Evolutionary conservation across 64 coral and sea anemone species (phyloP), one percentile per base, ranked within the genome.

Genomic region (Montipora cactus): DNA sequence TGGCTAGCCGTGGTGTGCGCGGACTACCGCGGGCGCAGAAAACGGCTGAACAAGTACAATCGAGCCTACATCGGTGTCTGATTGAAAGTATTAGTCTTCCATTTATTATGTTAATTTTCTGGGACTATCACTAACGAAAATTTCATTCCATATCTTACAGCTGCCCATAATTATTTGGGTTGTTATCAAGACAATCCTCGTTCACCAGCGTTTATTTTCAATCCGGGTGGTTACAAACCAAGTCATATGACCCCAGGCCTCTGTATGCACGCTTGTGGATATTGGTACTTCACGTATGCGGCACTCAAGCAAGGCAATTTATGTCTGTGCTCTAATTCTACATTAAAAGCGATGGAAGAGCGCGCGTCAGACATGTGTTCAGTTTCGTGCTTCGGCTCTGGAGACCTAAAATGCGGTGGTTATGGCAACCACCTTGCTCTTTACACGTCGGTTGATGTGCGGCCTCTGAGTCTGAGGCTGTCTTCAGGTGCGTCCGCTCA

Each of bases 251-350:
- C 53, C 11, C 83, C 83, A 18, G 77, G 75, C 6, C 23, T 80
- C 47, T 93, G 92, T 22, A 78, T 67, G 53, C 48, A 93, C 58
- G 7, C 14, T 3, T 93, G 92, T 7, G 84, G 92, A 15, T 55
- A 66, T 50, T 76, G 23, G 69, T 81, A 88, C 92, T 93, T 52
- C 74, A 71, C 8, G 11, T 87, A 88, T 47, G 92, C 92, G 8
- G 83, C 77, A 51, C 46, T 93, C 20, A 79, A 58, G 20, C 22
- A 58, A 7, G 84, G 84, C 7, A 59, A n/a, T 5, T 47, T 80
- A 4, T 93, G 92, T 23, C 28, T 78, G n/a, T 93, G 92, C 22
- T 50, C 55, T 7, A 93, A 93, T 49, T 49, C n/a, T 25, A 93
- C 58, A 64, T 9, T 15, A 4, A 14, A 7, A 3, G n/a, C 72